phyloP scores from a whole-genome alignment of 2,888 invertebrate species.

The Microplitis deprimator region DNA sequence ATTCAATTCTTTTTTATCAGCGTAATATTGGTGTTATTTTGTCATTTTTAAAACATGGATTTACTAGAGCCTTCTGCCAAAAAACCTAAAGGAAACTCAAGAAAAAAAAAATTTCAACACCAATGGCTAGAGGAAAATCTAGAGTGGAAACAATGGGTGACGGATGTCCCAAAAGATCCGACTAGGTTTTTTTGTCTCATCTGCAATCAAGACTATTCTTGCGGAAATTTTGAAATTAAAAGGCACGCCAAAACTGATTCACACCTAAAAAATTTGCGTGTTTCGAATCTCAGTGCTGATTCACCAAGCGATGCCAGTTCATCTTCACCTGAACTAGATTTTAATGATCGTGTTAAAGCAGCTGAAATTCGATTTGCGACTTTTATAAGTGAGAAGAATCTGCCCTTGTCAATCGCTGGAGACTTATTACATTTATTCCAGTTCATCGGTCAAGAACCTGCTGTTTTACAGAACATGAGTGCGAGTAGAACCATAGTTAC shows the following conservation, averaged over 20 bases:
- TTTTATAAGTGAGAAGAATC: not conserved
- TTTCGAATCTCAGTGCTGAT: not conserved
- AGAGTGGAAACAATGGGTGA: constrained; percentile 26
- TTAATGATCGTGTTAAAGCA: constrained; percentile 28
- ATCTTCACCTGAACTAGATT: constrained; percentile 30
- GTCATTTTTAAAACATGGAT: too few relatives aligned
- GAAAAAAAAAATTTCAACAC: constrained; percentile 25
- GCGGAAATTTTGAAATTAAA: constrained; percentile 20
- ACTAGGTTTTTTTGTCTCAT: constrained; percentile 26
- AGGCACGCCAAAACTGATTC: not conserved
- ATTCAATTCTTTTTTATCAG: too few relatives aligned
- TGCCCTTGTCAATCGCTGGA: not conserved
- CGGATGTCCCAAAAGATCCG: not conserved
- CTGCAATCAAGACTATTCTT: constrained; percentile 11
- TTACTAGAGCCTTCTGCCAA: too few relatives aligned
- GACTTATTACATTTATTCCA: not conserved
- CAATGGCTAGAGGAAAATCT: constrained; percentile 25
- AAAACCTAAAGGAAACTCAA: not conserved
- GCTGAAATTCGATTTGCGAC: constrained; percentile 36
- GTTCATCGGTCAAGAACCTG: not conserved
- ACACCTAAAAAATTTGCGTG: constrained; percentile 5
- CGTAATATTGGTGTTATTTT: too few relatives aligned
- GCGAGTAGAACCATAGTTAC: constrained; percentile 38
- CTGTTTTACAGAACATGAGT: constrained; percentile 20
- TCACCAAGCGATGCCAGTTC: constrained; percentile 14